These are phyloP conservation scores for Hephaestus fuliginosus DNA, from an alignment of 2,797 vertebrate species.

Conservation along the genomic window DNA sequence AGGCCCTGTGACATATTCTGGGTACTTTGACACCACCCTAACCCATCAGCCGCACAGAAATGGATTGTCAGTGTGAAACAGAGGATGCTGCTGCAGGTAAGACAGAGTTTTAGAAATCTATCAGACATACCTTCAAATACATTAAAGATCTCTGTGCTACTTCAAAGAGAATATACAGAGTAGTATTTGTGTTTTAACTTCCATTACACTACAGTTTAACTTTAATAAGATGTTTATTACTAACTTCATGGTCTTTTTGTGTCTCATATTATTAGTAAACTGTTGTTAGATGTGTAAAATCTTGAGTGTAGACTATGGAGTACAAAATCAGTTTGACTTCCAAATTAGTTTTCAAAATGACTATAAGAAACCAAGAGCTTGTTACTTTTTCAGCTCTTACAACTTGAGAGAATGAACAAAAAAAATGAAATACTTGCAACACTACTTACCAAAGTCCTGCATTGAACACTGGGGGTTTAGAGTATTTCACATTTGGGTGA, in stretches of 20 bases:
- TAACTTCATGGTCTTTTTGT: neutral
- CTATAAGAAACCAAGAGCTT: neutral
- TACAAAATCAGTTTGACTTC: neutral
- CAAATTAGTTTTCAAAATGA: slow-evolving; percentile 17
- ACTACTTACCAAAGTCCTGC: neutral
- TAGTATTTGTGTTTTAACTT: neutral
- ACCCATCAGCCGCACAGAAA: slow-evolving; percentile 47
- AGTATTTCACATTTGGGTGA: slow-evolving; percentile 38
- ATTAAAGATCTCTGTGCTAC: neutral
- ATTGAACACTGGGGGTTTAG: slow-evolving; percentile 15
- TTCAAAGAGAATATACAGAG: neutral
- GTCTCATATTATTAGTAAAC: neutral
- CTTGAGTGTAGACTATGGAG: too few species aligned
- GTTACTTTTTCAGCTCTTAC: too few species aligned
- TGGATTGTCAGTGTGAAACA: slow-evolving; percentile 79
- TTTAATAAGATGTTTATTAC: neutral
- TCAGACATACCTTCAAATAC: neutral
- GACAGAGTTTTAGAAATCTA: neutral
- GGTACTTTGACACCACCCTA: neutral
- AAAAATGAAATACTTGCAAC: neutral
- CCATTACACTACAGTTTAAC: neutral
- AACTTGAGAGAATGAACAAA: neutral
- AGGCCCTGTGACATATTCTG: neutral
- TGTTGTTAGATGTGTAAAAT: neutral
- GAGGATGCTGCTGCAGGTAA: slow-evolving; percentile 67